Evolutionary conservation across 2,888 invertebrate genomes (phyloP).

Genomic region (Phlogophora meticulosa): DNA sequence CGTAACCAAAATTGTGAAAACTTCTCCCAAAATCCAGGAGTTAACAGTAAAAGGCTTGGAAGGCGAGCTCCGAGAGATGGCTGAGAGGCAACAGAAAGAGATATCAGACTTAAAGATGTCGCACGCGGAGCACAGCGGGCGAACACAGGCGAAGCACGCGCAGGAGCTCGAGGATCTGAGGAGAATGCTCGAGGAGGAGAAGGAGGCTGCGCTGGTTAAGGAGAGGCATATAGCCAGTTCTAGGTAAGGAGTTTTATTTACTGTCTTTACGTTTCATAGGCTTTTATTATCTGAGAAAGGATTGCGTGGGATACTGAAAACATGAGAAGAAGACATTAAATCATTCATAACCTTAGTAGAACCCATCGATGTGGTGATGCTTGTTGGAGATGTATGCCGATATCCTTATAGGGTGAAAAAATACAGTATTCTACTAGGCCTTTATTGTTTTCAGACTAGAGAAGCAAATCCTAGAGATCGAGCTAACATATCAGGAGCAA

Average conservation of each 20-base stretch:
- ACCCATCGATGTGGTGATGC: too few species aligned
- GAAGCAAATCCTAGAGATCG: slow-evolving; percentile 86
- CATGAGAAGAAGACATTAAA: too few species aligned
- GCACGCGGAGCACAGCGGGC: slow-evolving; percentile 83
- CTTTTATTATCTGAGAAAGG: too few species aligned
- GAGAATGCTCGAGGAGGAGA: slow-evolving; percentile 89
- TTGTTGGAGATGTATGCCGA: too few species aligned
- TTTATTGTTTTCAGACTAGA: slow-evolving; percentile 76
- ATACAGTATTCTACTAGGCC: too few species aligned
- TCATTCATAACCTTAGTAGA: too few species aligned
- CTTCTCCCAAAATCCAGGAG: slow-evolving; percentile 87
- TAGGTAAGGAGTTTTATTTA: slow-evolving; percentile 71
- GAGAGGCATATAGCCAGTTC: slow-evolving; percentile 87
- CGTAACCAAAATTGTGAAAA: background rate
- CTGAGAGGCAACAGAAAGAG: slow-evolving; percentile 93
- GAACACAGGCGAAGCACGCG: slow-evolving; percentile 84
- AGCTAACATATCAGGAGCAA: slow-evolving; percentile 85
- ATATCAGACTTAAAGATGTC: slow-evolving; percentile 89
- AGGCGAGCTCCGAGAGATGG: slow-evolving; percentile 95
- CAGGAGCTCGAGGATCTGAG: slow-evolving; percentile 88
- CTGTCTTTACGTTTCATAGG: too few species aligned
- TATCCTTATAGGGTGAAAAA: too few species aligned
- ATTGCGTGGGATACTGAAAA: too few species aligned
- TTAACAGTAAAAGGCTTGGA: slow-evolving; percentile 97
- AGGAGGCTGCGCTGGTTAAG: slow-evolving; percentile 83